phyloP scores from a whole-genome alignment of 2,797 vertebrate species.

The Sebastes nivosus region DNA sequence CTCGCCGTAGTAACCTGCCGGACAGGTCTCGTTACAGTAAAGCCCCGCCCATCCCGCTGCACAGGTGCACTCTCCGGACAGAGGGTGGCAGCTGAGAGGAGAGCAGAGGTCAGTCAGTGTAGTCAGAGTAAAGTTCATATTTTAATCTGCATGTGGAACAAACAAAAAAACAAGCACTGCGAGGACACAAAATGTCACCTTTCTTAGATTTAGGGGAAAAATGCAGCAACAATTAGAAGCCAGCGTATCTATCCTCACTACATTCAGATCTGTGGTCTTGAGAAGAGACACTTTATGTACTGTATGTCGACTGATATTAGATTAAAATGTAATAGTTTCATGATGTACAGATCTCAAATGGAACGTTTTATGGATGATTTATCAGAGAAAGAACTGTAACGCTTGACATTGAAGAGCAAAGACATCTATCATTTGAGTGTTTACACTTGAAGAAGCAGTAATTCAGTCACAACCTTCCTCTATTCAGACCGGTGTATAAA shows the following conservation, averaged over 20 bases:
- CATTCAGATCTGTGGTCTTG: not conserved
- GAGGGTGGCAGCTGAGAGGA: constrained; percentile 90
- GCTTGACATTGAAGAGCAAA: not conserved
- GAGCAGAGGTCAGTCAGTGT: not conserved
- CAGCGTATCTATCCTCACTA: not conserved
- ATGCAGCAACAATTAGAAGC: not conserved
- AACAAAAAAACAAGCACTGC: not conserved
- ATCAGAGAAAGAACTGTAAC: not conserved
- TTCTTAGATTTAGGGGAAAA: not conserved
- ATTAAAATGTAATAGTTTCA: not conserved
- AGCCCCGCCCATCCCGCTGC: constrained; percentile 92
- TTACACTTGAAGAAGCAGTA: not conserved
- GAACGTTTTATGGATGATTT: not conserved
- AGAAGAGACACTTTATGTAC: not conserved
- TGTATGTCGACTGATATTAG: not conserved
- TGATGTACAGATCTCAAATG: not conserved
- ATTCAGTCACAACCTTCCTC: not conserved
- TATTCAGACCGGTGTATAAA: not conserved
- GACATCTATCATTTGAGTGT: not conserved
- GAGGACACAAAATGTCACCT: not conserved
- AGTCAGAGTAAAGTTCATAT: not conserved
- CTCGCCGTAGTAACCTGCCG: constrained; percentile 87
- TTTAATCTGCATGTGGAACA: not conserved
- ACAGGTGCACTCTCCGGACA: constrained; percentile 94
- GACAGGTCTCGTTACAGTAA: constrained; percentile 94